Percentiles rank a stretch among this genome's conserved stretches.
These are phyloP conservation scores for Rhagologus leucostigma DNA, from an alignment of 2,113 vertebrate species.

Conservation along the genomic window DNA sequence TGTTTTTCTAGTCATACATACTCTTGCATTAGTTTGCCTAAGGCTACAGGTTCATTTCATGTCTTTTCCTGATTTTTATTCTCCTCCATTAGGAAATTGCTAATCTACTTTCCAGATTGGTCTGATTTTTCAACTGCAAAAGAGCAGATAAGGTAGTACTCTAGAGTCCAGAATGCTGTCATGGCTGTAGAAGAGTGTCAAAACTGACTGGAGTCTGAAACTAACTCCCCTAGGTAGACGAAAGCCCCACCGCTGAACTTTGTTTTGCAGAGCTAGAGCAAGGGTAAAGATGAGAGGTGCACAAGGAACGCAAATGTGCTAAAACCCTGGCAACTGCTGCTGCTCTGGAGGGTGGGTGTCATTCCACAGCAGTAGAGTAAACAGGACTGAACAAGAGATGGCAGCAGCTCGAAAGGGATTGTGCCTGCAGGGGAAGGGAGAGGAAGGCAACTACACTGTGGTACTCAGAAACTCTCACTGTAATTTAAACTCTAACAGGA, in stretches of 20 bases:
- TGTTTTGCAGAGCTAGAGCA: background rate
- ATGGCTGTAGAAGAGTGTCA: background rate
- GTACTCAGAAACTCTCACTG: background rate
- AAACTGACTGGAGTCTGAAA: background rate
- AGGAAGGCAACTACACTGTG: background rate
- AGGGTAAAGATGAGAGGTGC: background rate
- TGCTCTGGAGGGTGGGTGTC: rapidly evolving
- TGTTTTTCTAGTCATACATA: background rate
- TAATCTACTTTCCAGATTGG: background rate
- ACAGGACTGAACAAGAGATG: background rate
- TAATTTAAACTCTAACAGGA: background rate
- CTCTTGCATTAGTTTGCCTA: background rate
- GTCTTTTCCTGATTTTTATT: background rate
- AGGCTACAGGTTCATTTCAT: background rate
- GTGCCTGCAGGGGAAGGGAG: background rate
- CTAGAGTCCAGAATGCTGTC: background rate
- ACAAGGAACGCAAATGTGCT: background rate
- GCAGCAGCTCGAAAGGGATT: background rate
- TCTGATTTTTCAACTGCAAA: background rate
- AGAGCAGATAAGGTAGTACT: background rate
- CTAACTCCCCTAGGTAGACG: rapidly evolving
- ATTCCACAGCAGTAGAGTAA: background rate
- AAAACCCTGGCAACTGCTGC: background rate
- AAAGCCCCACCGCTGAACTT: rapidly evolving
- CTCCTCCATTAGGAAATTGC: background rate